Base-by-base conservation (phyloP, 2,888 invertebrate genomes). In the Andrena minutula region DNA sequence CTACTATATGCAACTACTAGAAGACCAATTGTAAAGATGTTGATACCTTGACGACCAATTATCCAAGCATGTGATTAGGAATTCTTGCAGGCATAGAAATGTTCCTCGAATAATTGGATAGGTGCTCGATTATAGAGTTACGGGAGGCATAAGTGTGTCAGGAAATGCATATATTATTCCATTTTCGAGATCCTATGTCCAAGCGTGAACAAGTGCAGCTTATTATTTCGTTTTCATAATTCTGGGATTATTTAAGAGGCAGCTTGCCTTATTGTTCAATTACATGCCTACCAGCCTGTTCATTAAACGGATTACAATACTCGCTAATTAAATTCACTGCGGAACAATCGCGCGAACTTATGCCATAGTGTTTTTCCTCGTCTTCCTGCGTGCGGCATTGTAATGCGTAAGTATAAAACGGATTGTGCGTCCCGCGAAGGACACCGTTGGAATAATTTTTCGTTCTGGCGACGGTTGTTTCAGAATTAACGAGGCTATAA, bases 401-500 rank as follows among this genome's bases (percentile, higher is more conserved):
- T 26, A 51, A 35, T 49, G 23, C 63, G 28, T 64, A 65, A 75
- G 12, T 64, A 49, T 49, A 58, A 16, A 23, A 28, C 56, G 47
- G 56, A 75, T 68, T 69, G 66, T 66, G 23, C 35, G 53, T n/a
- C 2, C 10, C 30, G 7, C 26, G 74, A 78, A 78, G 78, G 78
- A 78, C 74, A 16, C 2, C 30, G 35, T 0, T 26, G 51, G 49
- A 60, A 79, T 75, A 74, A 68, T 74, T 79, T 63, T 20, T 79
- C 63, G 35, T 79, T 53, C 26, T 47, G 68, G 5, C 20, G 30
- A 53, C 47, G 16, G 53, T 8, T n/a, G 16, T 68, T 68, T 3
- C 30, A 32, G 32, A 69, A 73, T 53, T 47, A 56, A 74, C 23
- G 23, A 53, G 63, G 51, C 16, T n/a, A 23, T 74, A 68, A 78